Percentiles rank a stretch among this genome's conserved stretches.
Evolutionary conservation across 2,797 vertebrate species (phyloP).

Genomic region (Brotula barbata): DNA sequence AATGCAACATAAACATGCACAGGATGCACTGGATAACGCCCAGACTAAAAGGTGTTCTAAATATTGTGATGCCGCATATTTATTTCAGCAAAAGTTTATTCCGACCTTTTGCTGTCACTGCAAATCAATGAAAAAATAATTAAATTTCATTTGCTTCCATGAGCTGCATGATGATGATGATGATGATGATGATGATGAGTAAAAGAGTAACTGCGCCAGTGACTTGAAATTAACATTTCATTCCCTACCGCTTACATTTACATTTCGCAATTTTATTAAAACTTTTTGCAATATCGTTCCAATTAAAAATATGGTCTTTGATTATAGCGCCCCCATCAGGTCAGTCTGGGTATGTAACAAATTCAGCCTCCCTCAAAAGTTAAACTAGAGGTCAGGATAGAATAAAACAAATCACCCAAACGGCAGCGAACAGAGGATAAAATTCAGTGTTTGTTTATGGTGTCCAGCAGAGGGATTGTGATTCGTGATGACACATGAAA

Average conservation of each 20-base stretch:
- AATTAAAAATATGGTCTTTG: constrained; percentile 5
- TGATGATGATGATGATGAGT: too few relatives aligned
- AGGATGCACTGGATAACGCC: background rate
- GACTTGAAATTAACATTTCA: background rate
- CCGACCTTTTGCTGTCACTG: background rate
- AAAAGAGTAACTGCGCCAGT: background rate
- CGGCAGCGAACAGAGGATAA: too few relatives aligned
- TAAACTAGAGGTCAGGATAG: background rate
- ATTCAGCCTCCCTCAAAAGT: background rate
- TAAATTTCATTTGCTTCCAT: background rate
- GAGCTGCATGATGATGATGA: background rate
- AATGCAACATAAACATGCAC: background rate
- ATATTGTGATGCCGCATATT: too few relatives aligned
- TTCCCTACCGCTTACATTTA: background rate
- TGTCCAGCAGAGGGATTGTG: too few relatives aligned
- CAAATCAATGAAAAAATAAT: background rate
- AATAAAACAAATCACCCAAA: too few relatives aligned
- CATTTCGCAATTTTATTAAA: too few relatives aligned
- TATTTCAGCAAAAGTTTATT: background rate
- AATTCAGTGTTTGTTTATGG: too few relatives aligned
- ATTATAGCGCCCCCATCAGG: constrained; percentile 45
- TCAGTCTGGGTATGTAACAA: background rate
- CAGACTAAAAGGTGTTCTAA: too few relatives aligned
- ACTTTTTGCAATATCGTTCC: too few relatives aligned
- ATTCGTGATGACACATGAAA: too few relatives aligned